Percentiles rank a stretch among this genome's conserved stretches.
Evolutionary conservation across 1,140 invertebrate genomes (phyloP).

Genomic region (Trichonephila inaurata): DNA sequence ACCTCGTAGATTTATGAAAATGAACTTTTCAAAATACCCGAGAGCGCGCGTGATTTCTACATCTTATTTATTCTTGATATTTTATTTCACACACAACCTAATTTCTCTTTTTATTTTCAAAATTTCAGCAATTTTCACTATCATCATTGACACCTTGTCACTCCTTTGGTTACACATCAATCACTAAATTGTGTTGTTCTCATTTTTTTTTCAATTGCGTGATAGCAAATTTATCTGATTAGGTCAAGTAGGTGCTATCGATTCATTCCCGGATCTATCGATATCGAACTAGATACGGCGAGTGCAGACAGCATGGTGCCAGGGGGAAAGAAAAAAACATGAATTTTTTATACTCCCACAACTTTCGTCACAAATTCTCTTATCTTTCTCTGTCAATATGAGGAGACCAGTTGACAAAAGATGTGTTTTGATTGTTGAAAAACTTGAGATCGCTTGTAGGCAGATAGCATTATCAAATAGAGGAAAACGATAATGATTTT

Average conservation of each 20-base stretch:
- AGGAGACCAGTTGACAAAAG: background rate
- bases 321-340: background rate
- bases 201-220: no score
- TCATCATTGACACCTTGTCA: no score
- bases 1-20: no score
- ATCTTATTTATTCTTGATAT: no score
- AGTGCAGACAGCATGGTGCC: conserved; percentile 47
- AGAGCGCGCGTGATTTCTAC: no score
- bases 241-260: background rate
- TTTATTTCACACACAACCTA: no score
- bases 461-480: background rate
- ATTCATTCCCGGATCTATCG: background rate
- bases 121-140: no score
- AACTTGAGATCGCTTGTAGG: background rate
- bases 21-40: no score
- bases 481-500: background rate
- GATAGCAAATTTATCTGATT: background rate
- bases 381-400: background rate
- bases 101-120: no score
- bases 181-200: background rate
- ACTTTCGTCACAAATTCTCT: background rate
- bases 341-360: background rate
- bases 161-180: background rate
- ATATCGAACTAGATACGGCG: background rate
- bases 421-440: conserved; percentile 35